A percentile compares a stretch with the other conserved stretches of the same genome.
Evolutionary conservation across 2,113 vertebrate genomes (phyloP).

Genomic region (Coptodon rendalli): DNA sequence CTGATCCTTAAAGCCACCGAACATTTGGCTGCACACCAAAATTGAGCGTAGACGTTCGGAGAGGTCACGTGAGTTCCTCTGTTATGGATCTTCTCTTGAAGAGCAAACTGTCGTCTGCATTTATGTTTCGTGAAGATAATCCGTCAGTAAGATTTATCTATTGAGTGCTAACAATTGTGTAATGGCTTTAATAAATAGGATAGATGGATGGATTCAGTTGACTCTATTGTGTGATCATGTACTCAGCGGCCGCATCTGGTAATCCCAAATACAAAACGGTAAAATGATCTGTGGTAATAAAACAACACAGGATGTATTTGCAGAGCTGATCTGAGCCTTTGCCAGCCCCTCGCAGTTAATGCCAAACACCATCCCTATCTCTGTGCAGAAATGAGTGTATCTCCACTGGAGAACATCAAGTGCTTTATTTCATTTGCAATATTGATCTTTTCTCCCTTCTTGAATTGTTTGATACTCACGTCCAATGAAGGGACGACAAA

Average conservation of each 20-base stretch:
- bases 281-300: constrained; percentile 41
- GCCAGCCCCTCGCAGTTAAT: not conserved
- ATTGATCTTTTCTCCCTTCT: constrained; percentile 54
- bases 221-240: not conserved
- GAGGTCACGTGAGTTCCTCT: not conserved
- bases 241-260: not conserved
- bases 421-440: constrained; percentile 57
- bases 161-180: not conserved
- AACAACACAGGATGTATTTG: constrained; percentile 27
- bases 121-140: not conserved
- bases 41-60: not conserved
- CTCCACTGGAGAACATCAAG: constrained; percentile 40
- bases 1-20: not conserved
- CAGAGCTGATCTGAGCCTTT: constrained; percentile 12
- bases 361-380: constrained; percentile 7
- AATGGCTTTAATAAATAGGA: not conserved
- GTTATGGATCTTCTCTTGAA: not conserved
- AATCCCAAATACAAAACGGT: constrained; percentile 17
- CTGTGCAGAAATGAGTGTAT: not conserved
- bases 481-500: constrained; percentile 31
- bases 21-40: not conserved
- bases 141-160: not conserved
- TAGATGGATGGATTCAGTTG: not conserved
- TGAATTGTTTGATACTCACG: constrained; percentile 47
- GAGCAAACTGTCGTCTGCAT: not conserved